Evolutionary conservation across 2,888 invertebrate species (phyloP), one percentile per base, ranked within the genome.

Genomic region (Cheiracanthium punctorium): DNA sequence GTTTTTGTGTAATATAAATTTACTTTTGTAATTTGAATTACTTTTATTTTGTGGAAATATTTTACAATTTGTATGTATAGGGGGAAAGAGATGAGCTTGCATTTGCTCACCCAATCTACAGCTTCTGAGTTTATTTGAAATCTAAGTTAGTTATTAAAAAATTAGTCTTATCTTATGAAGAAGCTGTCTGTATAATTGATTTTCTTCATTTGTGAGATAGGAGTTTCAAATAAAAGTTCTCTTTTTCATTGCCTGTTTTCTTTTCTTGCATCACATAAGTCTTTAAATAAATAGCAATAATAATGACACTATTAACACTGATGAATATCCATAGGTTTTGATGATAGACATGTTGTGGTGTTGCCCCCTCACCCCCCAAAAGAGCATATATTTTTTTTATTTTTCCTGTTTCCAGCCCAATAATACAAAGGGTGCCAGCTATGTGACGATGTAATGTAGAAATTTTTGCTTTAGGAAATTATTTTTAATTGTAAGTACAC

Each of bases 201-300:
- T 48, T 48, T 58, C 58, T 58, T 58, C 58, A 58, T 58, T 58
- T 58, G 58, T 58, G 58, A 58, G 58, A 20, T 58, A 58, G 58
- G 58, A 58, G 24, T 58, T 58, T 58, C 58, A 58, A 58, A 58
- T 58, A 58, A 58, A 58, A 58, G 24, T 58, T 58, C 58, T 58
- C 58, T 58, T 58, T 58, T 58, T 58, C 58, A 58, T 24, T 58
- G 5, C 12, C 5, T 58, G 58, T 17, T 24, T 12, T 7, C 24
- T 58, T 58, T 37, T 37, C 10, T 37, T 37, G 10, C 10, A 37
- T 10, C 10, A 37, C 10, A 37, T 37, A 37, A 7, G 10, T 37
- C n/a, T n/a, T n/a, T n/a, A n/a, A n/a, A n/a, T n/a, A n/a, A n/a
- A n/a, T n/a, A n/a, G n/a, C n/a, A n/a, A n/a, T n/a, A n/a, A n/a